Percentiles rank a stretch among this genome's conserved stretches.
These are phyloP conservation scores for Gallinago stenura DNA, from an alignment of 2,797 vertebrate genomes.

Conservation along the genomic window DNA sequence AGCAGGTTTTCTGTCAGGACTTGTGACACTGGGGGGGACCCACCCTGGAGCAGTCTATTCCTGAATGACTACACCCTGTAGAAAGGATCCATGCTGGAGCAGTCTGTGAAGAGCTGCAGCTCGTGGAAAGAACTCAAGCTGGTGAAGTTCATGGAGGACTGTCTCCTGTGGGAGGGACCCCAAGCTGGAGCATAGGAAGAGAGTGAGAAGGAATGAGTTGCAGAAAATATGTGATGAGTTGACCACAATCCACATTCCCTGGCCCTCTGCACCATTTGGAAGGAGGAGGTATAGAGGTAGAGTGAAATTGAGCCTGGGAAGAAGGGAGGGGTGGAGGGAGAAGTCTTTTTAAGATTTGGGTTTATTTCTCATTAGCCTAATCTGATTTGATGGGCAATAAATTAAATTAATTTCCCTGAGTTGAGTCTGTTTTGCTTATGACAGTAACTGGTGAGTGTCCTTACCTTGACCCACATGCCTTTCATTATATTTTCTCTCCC, in stretches of 20 bases:
- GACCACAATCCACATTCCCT: too few species aligned
- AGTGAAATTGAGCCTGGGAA: not conserved
- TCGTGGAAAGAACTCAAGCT: not conserved
- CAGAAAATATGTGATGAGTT: not conserved
- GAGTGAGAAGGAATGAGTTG: not conserved
- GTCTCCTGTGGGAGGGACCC: not conserved
- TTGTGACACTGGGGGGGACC: not conserved
- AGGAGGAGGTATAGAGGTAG: not conserved
- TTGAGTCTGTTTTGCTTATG: rapidly evolving
- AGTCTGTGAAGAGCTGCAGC: not conserved
- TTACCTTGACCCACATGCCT: not conserved
- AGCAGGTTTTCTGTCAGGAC: not conserved
- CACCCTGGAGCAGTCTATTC: not conserved
- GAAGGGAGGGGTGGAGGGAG: not conserved
- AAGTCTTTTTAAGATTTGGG: not conserved
- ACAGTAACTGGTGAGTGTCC: not conserved
- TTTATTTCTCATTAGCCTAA: not conserved
- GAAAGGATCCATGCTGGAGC: too few species aligned
- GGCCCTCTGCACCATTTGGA: too few species aligned
- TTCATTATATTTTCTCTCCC: not conserved
- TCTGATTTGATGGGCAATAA: not conserved
- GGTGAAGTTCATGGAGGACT: not conserved
- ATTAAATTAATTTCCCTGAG: not conserved
- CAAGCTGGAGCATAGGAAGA: not conserved
- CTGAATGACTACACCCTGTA: not conserved